phyloP scores from a whole-genome alignment of 2,888 invertebrate species.

The Melinaea marsaeus region DNA sequence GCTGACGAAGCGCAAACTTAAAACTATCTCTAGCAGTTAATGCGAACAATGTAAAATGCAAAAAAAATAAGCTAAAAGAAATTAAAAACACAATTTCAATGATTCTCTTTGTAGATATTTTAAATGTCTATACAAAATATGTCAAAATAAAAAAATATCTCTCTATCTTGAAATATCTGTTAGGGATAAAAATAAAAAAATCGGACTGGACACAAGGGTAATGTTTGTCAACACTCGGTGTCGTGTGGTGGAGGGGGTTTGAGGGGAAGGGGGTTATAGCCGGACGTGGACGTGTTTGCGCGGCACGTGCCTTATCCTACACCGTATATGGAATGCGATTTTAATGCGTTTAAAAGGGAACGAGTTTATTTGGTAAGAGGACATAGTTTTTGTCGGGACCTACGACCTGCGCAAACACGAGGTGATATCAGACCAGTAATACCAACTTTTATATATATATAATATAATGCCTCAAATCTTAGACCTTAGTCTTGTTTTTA shows the following conservation, averaged over 20 bases:
- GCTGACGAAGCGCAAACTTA: conserved; percentile 12
- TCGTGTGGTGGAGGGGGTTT: background rate
- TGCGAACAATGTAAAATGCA: too few relatives aligned
- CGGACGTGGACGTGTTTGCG: conserved; percentile 38
- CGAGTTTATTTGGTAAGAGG: conserved; percentile 54
- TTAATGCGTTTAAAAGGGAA: conserved; percentile 65
- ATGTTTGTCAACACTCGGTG: conserved; percentile 24
- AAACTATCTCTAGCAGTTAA: too few relatives aligned
- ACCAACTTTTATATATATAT: too few relatives aligned
- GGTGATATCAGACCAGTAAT: too few relatives aligned
- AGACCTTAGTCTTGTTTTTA: too few relatives aligned
- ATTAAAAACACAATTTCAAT: too few relatives aligned
- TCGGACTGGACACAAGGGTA: conserved; percentile 14
- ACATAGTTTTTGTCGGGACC: conserved; percentile 51
- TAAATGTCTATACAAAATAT: too few relatives aligned
- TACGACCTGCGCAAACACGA: conserved; percentile 20
- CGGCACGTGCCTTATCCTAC: conserved; percentile 70
- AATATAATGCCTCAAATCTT: too few relatives aligned
- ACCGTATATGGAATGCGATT: conserved; percentile 70
- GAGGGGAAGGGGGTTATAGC: conserved; percentile 13
- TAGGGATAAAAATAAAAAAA: conserved; percentile 9
- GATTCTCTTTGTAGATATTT: too few relatives aligned
- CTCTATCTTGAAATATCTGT: conserved; percentile 13
- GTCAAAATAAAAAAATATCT: too few relatives aligned
- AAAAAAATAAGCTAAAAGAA: too few relatives aligned